Percentiles rank a stretch among this genome's conserved stretches.
Evolutionary conservation across 2,888 invertebrate genomes (phyloP).

Genomic region (Lepidochrysops patricia): DNA sequence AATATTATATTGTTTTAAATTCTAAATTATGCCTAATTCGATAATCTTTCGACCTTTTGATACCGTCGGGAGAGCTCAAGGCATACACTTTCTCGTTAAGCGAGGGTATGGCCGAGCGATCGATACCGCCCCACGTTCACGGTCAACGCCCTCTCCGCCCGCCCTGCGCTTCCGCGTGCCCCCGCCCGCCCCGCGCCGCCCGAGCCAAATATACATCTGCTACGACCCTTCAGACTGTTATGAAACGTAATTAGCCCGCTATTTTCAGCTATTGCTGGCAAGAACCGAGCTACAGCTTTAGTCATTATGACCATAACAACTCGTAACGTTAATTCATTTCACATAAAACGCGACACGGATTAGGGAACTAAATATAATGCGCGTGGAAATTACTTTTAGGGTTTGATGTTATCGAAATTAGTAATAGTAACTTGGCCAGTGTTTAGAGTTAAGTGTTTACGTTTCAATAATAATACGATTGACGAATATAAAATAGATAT

Average conservation of each 20-base stretch:
- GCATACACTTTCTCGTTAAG: conserved; percentile 50
- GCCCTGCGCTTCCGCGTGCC: conserved; percentile 71
- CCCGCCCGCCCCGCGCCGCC: conserved; percentile 31
- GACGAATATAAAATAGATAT: too few relatives aligned
- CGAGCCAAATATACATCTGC: conserved; percentile 56
- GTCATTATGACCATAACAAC: neutral
- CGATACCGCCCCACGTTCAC: conserved; percentile 73
- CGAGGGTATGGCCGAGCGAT: conserved; percentile 68
- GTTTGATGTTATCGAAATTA: neutral
- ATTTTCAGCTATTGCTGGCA: conserved; percentile 49
- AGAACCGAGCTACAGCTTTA: conserved; percentile 28
- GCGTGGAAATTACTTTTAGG: neutral
- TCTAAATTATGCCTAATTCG: neutral
- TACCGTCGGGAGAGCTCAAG: neutral
- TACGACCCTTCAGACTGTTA: conserved; percentile 60
- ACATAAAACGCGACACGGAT: conserved; percentile 18
- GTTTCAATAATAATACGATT: too few relatives aligned
- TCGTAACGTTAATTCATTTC: neutral
- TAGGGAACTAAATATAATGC: neutral
- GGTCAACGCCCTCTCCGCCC: conserved; percentile 74
- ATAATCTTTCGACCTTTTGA: neutral
- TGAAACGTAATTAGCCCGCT: conserved; percentile 67
- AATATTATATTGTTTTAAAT: too few relatives aligned
- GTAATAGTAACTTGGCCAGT: too few relatives aligned
- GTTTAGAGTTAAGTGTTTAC: too few relatives aligned